These are phyloP conservation scores for Metallyticus violacea DNA, from an alignment of 2,888 invertebrate species.

Conservation along the genomic window DNA sequence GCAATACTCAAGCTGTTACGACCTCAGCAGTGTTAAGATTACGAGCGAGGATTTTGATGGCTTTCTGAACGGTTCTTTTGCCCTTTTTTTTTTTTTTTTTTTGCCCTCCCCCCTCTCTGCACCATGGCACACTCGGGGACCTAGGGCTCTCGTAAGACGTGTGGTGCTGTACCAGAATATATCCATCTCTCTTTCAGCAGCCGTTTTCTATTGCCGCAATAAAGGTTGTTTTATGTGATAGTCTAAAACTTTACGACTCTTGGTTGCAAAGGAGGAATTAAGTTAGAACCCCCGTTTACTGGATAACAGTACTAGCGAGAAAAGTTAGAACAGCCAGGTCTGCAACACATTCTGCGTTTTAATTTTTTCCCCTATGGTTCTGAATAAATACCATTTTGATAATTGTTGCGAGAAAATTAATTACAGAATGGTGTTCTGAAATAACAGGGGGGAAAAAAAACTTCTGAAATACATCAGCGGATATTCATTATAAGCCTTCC, in stretches of 20 bases:
- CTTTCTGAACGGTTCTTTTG: constrained; percentile 14
- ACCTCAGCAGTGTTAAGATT: neutral
- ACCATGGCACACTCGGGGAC: neutral
- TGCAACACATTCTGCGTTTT: too few species aligned
- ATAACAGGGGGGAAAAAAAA: too few species aligned
- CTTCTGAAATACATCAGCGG: too few species aligned
- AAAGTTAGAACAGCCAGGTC: neutral
- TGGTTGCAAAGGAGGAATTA: constrained; percentile 16
- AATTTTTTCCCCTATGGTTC: too few species aligned
- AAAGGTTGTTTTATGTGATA: constrained; percentile 14
- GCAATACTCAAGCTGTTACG: neutral
- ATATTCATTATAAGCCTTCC: too few species aligned
- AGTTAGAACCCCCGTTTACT: neutral
- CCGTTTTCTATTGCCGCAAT: constrained; percentile 1
- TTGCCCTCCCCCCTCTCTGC: neutral
- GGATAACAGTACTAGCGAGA: neutral
- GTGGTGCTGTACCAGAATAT: neutral
- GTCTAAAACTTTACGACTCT: constrained; percentile 8
- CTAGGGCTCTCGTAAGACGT: neutral
- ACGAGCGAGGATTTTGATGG: constrained; percentile 14
- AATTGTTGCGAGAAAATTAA: too few species aligned
- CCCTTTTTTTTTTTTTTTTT: neutral
- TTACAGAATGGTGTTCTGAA: too few species aligned
- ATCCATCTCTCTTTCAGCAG: neutral
- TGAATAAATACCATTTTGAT: too few species aligned